Conservation (phyloP, 64 coral and sea anemone species). For the Acropora yongei region DNA sequence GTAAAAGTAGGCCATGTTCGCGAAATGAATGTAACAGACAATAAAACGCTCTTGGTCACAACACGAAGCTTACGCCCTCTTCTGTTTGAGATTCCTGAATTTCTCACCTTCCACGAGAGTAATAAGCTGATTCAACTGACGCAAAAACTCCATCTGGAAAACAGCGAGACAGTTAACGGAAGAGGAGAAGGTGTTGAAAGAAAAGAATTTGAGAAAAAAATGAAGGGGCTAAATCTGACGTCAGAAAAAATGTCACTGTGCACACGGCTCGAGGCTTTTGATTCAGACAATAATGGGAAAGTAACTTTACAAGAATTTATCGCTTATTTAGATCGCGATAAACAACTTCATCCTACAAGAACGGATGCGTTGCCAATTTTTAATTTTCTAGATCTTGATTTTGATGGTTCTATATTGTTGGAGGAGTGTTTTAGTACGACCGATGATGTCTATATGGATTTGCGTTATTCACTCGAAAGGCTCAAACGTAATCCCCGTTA, state of each 20-base stretch:
- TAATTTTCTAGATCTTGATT: conserved; percentile 3
- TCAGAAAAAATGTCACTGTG: neutral
- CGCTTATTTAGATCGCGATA: neutral
- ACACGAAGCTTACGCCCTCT: conserved; percentile 8
- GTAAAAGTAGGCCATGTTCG: conserved; percentile 37
- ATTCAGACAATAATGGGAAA: neutral
- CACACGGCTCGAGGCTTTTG: neutral
- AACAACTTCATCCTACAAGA: conserved; percentile 14
- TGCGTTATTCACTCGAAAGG: neutral
- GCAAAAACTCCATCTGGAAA: neutral
- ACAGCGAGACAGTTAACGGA: conserved; percentile 10
- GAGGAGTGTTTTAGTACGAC: neutral
- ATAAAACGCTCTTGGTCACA: neutral
- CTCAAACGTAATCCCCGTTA: conserved; percentile 7
- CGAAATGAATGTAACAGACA: conserved; percentile 8
- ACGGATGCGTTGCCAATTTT: conserved; percentile 25
- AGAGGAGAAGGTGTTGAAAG: conserved; percentile 12
- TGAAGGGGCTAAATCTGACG: neutral
- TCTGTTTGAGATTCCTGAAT: conserved; percentile 29
- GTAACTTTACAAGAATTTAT: conserved; percentile 13
- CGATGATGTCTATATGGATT: neutral
- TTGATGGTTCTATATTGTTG: neutral
- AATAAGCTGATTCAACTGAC: conserved; percentile 8
- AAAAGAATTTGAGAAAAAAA: neutral
- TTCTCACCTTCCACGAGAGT: conserved; percentile 16